Conservation (phyloP, 1,140 invertebrate genomes). For the Centruroides vittatus region DNA sequence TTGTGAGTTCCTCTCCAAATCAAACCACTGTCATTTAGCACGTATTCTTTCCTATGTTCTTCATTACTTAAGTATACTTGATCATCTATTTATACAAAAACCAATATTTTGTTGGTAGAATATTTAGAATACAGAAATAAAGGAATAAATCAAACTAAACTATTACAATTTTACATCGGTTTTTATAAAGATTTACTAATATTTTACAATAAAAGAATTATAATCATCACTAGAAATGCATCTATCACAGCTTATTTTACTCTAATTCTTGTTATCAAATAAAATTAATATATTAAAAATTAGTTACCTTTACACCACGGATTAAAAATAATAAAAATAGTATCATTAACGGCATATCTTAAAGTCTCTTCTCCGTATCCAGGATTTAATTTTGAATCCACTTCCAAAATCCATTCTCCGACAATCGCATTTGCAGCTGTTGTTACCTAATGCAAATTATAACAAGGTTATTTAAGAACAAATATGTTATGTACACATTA, state of each 20-base stretch:
- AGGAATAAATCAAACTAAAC: too few relatives aligned
- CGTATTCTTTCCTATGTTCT: constrained; percentile 46
- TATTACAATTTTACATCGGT: too few relatives aligned
- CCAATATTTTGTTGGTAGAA: too few relatives aligned
- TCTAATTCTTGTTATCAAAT: background rate
- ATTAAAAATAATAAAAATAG: constrained; percentile 49
- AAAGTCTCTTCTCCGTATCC: constrained; percentile 22
- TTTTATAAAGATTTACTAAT: too few relatives aligned
- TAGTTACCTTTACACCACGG: constrained; percentile 43
- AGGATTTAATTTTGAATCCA: constrained; percentile 60
- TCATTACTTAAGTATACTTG: constrained; percentile 47
- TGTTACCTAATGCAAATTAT: constrained; percentile 41
- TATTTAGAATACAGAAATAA: too few relatives aligned
- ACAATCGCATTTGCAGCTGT: constrained; percentile 56
- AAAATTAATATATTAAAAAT: background rate
- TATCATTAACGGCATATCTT: constrained; percentile 43
- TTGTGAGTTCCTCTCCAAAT: constrained; percentile 54
- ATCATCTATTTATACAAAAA: constrained; percentile 24
- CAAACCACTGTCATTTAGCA: constrained; percentile 55
- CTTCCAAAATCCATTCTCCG: constrained; percentile 69
- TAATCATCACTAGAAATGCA: too few relatives aligned
- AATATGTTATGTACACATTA: too few relatives aligned
- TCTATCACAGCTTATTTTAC: too few relatives aligned
- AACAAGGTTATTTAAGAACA: too few relatives aligned
- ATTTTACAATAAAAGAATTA: too few relatives aligned